A percentile compares a stretch with the other conserved stretches of the same genome.
Conservation (phyloP, 2,113 vertebrate genomes). For the Bombycilla garrulus region DNA sequence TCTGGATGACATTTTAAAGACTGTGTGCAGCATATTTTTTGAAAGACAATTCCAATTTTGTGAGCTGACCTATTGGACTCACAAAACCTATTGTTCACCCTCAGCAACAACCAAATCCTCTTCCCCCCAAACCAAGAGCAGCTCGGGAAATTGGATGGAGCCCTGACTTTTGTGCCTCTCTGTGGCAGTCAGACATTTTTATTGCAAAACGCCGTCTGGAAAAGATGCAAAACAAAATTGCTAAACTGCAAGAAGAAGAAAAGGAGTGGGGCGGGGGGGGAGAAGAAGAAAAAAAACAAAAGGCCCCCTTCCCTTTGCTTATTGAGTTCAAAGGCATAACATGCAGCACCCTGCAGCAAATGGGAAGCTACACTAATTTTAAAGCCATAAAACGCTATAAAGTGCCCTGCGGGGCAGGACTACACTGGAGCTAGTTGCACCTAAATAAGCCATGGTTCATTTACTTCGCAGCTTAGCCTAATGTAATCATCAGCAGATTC, state of each 20-base stretch:
- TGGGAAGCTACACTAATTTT: conserved; percentile 85
- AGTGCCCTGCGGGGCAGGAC: conserved; percentile 83
- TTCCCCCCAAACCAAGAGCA: not conserved
- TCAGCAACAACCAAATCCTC: not conserved
- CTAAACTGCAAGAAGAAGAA: conserved; percentile 65
- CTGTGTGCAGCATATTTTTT: not conserved
- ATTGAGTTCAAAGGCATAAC: conserved; percentile 86
- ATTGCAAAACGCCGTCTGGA: conserved; percentile 78
- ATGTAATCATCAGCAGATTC: conserved; percentile 83
- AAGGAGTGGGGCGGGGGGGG: not conserved
- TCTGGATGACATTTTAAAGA: not conserved
- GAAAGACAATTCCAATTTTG: not conserved
- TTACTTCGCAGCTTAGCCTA: conserved; percentile 87
- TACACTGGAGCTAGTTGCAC: conserved; percentile 80
- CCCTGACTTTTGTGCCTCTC: conserved; percentile 46
- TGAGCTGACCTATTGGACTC: not conserved
- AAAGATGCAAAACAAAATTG: conserved; percentile 84
- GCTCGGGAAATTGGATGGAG: not conserved
- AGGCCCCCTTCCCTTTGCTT: conserved; percentile 81
- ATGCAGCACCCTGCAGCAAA: conserved; percentile 80
- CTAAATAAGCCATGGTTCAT: conserved; percentile 88
- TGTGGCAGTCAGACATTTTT: conserved; percentile 77
- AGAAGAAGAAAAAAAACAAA: conserved; percentile 45
- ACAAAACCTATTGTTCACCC: conserved; percentile 8
- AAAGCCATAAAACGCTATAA: conserved; percentile 84